Evolutionary conservation across 2,113 vertebrate genomes (phyloP).

Genomic region (Thamnaconus septentrionalis): DNA sequence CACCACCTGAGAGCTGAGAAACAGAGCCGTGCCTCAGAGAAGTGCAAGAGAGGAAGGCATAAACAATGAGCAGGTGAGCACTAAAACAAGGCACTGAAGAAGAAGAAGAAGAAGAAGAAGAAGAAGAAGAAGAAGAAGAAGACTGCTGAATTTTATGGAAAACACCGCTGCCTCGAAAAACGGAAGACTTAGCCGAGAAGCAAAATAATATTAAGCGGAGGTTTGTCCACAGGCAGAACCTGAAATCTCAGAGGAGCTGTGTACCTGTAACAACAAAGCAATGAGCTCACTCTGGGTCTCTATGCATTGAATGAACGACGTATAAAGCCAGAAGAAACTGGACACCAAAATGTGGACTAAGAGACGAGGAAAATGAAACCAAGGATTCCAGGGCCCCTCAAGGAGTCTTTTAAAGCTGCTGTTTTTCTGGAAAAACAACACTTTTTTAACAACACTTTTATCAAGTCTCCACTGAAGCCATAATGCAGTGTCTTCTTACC

Average conservation of each 20-base stretch:
- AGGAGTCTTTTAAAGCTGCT: conserved; percentile 3
- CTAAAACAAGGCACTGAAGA: conserved; percentile 10
- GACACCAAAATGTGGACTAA: conserved; percentile 36
- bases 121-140: neutral
- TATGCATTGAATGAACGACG: conserved; percentile 48
- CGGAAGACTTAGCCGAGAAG: neutral
- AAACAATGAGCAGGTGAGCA: conserved; percentile 41
- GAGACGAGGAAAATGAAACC: conserved; percentile 26
- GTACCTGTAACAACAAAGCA: conserved; percentile 49
- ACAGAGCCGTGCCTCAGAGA: conserved; percentile 51
- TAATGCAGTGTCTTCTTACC: conserved; percentile 19
- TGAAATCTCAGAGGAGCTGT: conserved; percentile 38
- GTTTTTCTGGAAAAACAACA: neutral
- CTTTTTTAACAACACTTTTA: neutral
- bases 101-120: neutral
- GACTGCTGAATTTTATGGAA: neutral
- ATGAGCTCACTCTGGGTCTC: conserved; percentile 35
- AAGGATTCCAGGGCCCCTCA: conserved; percentile 8
- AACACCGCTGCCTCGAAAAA: no score
- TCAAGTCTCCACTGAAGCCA: conserved; percentile 4
- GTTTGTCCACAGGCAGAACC: neutral
- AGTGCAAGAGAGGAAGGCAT: conserved; percentile 21
- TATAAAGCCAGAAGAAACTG: conserved; percentile 35
- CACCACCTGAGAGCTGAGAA: conserved; percentile 67
- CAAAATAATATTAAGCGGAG: conserved; percentile 6